phyloP scores from a whole-genome alignment of 2,797 vertebrate species.

The Lepus townsendii region DNA sequence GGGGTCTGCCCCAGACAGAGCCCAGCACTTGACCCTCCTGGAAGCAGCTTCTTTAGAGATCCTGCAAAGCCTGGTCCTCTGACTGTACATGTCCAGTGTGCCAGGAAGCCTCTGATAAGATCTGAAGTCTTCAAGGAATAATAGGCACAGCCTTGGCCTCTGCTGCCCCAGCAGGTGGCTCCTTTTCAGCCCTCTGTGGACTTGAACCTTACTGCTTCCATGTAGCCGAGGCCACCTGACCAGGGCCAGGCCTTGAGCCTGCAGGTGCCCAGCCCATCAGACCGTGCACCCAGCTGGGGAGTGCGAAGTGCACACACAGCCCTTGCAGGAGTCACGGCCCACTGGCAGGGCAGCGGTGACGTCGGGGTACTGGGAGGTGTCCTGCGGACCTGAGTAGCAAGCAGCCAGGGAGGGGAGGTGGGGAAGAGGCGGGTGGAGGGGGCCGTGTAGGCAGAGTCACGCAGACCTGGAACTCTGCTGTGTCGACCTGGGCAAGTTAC shows the following conservation, averaged over 20 bases:
- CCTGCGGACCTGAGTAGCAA: not conserved
- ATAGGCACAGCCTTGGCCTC: not conserved
- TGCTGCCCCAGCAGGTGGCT: not conserved
- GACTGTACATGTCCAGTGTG: not conserved
- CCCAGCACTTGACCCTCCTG: not conserved
- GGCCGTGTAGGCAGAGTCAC: not conserved
- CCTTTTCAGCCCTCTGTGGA: not conserved
- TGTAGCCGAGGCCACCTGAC: not conserved
- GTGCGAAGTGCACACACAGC: not conserved
- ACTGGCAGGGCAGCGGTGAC: no score
- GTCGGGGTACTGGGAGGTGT: not conserved
- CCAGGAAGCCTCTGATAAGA: constrained; percentile 58
- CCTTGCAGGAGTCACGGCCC: not conserved
- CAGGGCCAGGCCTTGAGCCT: not conserved
- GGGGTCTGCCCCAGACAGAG: not conserved
- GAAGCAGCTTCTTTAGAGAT: not conserved
- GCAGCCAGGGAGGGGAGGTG: not conserved
- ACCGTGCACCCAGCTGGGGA: not conserved
- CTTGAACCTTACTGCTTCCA: not conserved
- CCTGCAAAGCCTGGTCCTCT: not conserved
- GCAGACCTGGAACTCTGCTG: not conserved
- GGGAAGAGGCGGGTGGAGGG: not conserved
- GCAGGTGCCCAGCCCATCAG: not conserved
- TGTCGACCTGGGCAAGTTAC: not conserved
- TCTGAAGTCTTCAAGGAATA: constrained; percentile 62